Evolutionary conservation across 2,888 invertebrate species (phyloP).

Genomic region (Himalopsyche japonica): DNA sequence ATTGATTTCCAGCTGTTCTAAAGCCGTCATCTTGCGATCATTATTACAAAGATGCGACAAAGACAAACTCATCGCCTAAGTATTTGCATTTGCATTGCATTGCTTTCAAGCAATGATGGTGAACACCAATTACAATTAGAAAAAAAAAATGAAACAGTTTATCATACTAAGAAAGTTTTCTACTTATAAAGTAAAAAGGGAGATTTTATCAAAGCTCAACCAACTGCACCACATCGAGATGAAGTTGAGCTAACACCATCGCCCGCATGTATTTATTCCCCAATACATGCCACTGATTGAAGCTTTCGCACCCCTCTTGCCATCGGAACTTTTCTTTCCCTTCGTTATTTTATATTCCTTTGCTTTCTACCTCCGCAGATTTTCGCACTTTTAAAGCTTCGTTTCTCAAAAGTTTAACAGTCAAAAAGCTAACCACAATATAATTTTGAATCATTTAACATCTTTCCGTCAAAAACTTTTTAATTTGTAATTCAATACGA

Average conservation of each 20-base stretch:
- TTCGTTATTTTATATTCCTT: not conserved
- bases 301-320: not conserved
- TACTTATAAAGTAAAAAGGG: not conserved
- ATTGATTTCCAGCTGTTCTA: too few relatives aligned
- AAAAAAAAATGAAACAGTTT: too few relatives aligned
- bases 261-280: not conserved
- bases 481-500: too few relatives aligned
- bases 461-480: too few relatives aligned
- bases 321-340: not conserved
- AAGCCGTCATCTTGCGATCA: too few relatives aligned
- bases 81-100: too few relatives aligned
- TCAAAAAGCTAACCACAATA: too few relatives aligned
- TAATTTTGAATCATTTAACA: too few relatives aligned
- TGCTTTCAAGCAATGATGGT: too few relatives aligned
- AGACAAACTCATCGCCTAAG: too few relatives aligned
- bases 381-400: not conserved
- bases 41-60: too few relatives aligned
- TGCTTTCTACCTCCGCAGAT: not conserved
- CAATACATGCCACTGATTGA: conserved; percentile 6
- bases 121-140: too few relatives aligned
- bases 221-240: not conserved
- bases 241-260: not conserved
- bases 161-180: not conserved
- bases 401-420: not conserved
- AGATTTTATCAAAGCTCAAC: not conserved